Evolutionary conservation across 2,888 invertebrate genomes (phyloP), one percentile per base, ranked within the genome.

Genomic region (Zygothrica quintamaculata): DNA sequence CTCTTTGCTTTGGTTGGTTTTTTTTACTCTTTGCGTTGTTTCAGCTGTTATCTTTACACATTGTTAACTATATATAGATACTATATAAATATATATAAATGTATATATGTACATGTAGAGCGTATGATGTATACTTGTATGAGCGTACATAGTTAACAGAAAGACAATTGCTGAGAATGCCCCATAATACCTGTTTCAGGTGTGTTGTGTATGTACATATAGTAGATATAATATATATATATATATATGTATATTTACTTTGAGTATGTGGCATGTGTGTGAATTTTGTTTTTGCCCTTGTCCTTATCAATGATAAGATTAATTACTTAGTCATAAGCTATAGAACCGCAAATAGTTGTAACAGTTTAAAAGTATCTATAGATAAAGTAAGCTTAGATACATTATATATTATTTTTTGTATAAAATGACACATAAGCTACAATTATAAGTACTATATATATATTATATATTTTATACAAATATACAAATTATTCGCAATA

Each of bases 291-390:
- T 9, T 9, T n/a, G 73, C 78, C 85, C 82, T 81, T 82, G 85
- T 82, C 85, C 87, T 82, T 82, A 82, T 82, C 82, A 81, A 73
- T 78, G 85, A 82, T 82, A 82, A 87, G 82, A 82, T 87, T 82
- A 87, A 82, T 78, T 72, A 47, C 53, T 51, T 82, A 82, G 15
- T 87, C 81, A 84, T 31, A 39, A 12, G 13, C 36, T 18, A 13
- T 15, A 26, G 11, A 26, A 40, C n/a, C n/a, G n/a, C n/a, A n/a
- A n/a, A n/a, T n/a, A n/a, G n/a, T n/a, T n/a, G n/a, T n/a, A n/a
- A n/a, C n/a, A n/a, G n/a, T n/a, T n/a, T n/a, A 18, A 11, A 29
- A 29, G 4, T 36, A 13, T 36, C 8, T 39, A 3, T 39, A 39
- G 8, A 16, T 18, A 39, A 12, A 18, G 39, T 39, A 9, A 18